Conservation (phyloP, 1,140 invertebrate species). For the Bombyx mori region ASM3026992v2 NC_085107.1:17963501-17964000, state of each 20-base stretch:
- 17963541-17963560: too few relatives aligned
- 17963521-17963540: too few relatives aligned
- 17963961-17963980: slow-evolving; percentile 91
- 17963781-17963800: slow-evolving; percentile 96
- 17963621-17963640: too few relatives aligned
- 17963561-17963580: too few relatives aligned
- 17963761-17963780: slow-evolving; percentile 95
- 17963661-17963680: too few relatives aligned
- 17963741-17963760: slow-evolving; percentile 96
- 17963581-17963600: too few relatives aligned
- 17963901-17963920: slow-evolving; percentile 98
- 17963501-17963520: too few relatives aligned
- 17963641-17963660: too few relatives aligned
- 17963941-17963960: slow-evolving; percentile 94
- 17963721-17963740: slow-evolving; percentile 90
- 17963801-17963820: slow-evolving; percentile 74
- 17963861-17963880: slow-evolving; percentile 97
- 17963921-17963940: slow-evolving; percentile 97
- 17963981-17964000: slow-evolving; percentile 83
- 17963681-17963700: slow-evolving; percentile 86
- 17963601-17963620: too few relatives aligned
- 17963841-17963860: slow-evolving; percentile 87
- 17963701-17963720: slow-evolving; percentile 94
- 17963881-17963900: slow-evolving; percentile 96
- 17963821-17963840: slow-evolving; percentile 66